Conservation (phyloP, 2,113 vertebrate genomes). For the Istiophorus platypterus region DNA sequence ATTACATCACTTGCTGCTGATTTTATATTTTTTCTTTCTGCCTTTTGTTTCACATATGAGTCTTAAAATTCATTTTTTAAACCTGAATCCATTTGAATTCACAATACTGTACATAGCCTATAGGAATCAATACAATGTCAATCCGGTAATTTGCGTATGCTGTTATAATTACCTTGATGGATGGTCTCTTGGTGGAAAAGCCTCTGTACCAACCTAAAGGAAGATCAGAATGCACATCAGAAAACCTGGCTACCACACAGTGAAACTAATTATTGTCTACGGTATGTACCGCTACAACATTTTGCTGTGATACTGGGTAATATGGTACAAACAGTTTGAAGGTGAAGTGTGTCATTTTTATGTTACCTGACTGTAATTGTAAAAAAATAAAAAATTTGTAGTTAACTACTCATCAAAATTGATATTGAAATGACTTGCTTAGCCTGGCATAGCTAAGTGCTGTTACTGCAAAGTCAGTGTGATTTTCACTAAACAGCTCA, state of each 20-base stretch:
- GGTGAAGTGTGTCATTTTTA: neutral
- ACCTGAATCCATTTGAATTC: neutral
- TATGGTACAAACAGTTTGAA: neutral
- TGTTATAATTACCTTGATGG: conserved; percentile 80
- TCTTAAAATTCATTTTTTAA: neutral
- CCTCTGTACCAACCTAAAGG: conserved; percentile 85
- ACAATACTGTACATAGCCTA: neutral
- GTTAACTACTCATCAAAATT: neutral
- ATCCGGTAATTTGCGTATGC: neutral
- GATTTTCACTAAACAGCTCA: neutral
- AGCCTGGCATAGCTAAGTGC: neutral
- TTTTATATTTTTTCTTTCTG: neutral
- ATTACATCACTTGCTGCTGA: neutral
- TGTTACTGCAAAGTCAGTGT: neutral
- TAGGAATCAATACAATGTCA: conserved; percentile 17
- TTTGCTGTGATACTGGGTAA: too few species aligned
- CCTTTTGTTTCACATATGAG: neutral
- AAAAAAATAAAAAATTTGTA: neutral
- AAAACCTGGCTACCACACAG: neutral
- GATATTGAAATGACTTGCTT: neutral
- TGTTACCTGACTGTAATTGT: neutral
- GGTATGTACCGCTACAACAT: neutral
- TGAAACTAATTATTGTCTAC: neutral
- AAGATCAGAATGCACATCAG: conserved; percentile 37
- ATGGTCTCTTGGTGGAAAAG: conserved; percentile 85